Evolutionary conservation across 2,888 invertebrate species (phyloP).

Genomic region (Drosophila testacea): DNA sequence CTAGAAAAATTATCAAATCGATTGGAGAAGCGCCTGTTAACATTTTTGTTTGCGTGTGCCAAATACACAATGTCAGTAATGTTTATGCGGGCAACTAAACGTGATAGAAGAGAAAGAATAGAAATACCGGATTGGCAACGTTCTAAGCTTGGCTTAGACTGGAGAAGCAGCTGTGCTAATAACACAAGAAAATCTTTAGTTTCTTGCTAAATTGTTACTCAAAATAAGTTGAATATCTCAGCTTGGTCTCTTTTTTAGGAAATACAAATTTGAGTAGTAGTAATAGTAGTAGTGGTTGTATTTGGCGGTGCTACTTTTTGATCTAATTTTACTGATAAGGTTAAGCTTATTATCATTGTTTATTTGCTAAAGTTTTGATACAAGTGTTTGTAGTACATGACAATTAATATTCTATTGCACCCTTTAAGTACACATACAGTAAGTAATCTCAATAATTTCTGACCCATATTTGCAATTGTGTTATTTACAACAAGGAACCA

Average conservation of each 20-base stretch:
- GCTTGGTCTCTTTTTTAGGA: too few relatives aligned
- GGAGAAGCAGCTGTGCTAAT: slow-evolving; percentile 18
- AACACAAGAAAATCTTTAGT: neutral
- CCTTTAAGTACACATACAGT: slow-evolving; percentile 17
- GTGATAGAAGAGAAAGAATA: slow-evolving; percentile 29
- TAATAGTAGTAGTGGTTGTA: neutral
- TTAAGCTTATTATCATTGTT: slow-evolving; percentile 13
- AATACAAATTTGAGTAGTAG: neutral
- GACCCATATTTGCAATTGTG: slow-evolving; percentile 43
- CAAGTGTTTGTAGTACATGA: slow-evolving; percentile 11
- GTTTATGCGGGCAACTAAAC: slow-evolving; percentile 47
- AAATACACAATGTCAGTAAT: slow-evolving; percentile 15
- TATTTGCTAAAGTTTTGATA: slow-evolving; percentile 40
- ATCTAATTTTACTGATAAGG: slow-evolving; percentile 20
- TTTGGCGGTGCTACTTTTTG: slow-evolving; percentile 9
- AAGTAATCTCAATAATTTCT: slow-evolving; percentile 39
- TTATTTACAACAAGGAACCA: slow-evolving; percentile 4
- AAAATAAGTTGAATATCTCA: too few relatives aligned
- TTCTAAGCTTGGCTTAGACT: slow-evolving; percentile 4
- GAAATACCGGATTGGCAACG: slow-evolving; percentile 31
- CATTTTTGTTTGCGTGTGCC: slow-evolving; percentile 39
- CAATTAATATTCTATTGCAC: slow-evolving; percentile 27
- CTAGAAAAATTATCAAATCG: slow-evolving; percentile 67
- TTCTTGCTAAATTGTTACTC: slow-evolving; percentile 8
- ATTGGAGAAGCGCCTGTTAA: slow-evolving; percentile 51